Percentiles rank a stretch among this genome's conserved stretches.
Evolutionary conservation across 2,797 vertebrate genomes (phyloP).

Genomic region (Danio jaintianensis): DNA sequence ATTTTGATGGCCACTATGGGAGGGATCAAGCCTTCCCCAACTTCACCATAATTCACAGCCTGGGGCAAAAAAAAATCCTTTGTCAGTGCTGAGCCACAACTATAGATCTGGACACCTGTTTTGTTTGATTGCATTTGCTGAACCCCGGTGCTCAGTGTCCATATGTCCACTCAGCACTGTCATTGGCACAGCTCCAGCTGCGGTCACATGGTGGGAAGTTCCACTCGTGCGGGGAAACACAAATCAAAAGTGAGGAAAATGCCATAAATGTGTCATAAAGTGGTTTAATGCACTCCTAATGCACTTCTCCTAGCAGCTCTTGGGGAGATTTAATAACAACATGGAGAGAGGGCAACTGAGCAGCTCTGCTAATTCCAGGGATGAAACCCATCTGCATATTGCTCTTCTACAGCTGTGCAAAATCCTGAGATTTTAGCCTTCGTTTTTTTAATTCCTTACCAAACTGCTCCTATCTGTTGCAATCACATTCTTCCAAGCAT

Average conservation of each 20-base stretch:
- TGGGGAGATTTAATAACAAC: slow-evolving; percentile 77
- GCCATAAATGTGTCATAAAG: slow-evolving; percentile 72
- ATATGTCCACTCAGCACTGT: slow-evolving; percentile 40
- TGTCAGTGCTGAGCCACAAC: background rate
- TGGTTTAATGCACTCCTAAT: slow-evolving; percentile 76
- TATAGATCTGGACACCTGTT: slow-evolving; percentile 6
- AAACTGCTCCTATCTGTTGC: slow-evolving; percentile 44
- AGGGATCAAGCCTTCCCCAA: too few species aligned
- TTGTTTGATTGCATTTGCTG: slow-evolving; percentile 33
- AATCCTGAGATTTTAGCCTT: slow-evolving; percentile 57
- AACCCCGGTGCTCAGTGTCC: slow-evolving; percentile 30
- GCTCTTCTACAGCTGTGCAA: slow-evolving; percentile 64
- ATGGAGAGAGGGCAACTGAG: slow-evolving; percentile 74
- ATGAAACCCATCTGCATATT: slow-evolving; percentile 79
- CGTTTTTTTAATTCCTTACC: slow-evolving; percentile 55
- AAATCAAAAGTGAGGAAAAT: slow-evolving; percentile 67
- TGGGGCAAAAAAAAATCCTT: background rate
- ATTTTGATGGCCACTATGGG: too few species aligned
- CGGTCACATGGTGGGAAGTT: slow-evolving; percentile 30
- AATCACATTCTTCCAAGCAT: slow-evolving; percentile 38
- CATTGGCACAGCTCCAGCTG: slow-evolving; percentile 44
- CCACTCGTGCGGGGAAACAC: slow-evolving; percentile 36
- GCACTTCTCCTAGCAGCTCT: slow-evolving; percentile 70
- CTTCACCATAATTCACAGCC: background rate
- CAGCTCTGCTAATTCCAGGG: slow-evolving; percentile 79